Percentiles rank a stretch among this genome's conserved stretches.
These are phyloP conservation scores for Holotrichia oblita DNA, from an alignment of 1,140 invertebrate genomes.

Conservation along the genomic window DNA sequence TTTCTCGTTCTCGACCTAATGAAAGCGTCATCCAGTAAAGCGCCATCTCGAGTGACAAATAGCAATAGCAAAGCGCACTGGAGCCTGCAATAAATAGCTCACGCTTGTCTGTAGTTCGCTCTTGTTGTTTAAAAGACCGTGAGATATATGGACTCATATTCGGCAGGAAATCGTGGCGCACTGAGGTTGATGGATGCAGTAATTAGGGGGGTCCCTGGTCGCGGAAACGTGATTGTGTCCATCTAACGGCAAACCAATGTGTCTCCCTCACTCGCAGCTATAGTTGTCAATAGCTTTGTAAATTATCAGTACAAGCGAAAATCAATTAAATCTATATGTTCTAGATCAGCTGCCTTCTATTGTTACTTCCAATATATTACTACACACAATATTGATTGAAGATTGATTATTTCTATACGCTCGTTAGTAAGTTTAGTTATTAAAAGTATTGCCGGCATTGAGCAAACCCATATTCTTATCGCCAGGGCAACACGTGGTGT, in stretches of 20 bases:
- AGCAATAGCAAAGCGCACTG: constrained; percentile 41
- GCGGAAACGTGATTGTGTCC: constrained; percentile 38
- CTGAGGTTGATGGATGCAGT: constrained; percentile 45
- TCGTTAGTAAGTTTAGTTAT: too few species aligned
- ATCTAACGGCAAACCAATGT: constrained; percentile 38
- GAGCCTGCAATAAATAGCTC: constrained; percentile 42
- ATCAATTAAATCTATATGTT: too few species aligned
- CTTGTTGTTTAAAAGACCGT: constrained; percentile 43
- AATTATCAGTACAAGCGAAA: not conserved
- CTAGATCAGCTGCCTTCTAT: too few species aligned
- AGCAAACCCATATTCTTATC: too few species aligned
- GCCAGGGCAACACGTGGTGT: too few species aligned
- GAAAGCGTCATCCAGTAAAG: constrained; percentile 37
- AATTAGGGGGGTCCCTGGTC: constrained; percentile 41
- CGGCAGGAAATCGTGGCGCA: constrained; percentile 33
- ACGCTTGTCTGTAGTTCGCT: constrained; percentile 18
- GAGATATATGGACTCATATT: constrained; percentile 48
- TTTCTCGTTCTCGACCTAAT: constrained; percentile 25
- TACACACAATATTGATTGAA: too few species aligned
- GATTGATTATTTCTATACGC: too few species aligned
- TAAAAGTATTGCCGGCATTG: too few species aligned
- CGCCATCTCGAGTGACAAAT: constrained; percentile 40
- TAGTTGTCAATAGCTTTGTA: constrained; percentile 20
- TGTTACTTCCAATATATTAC: too few species aligned
- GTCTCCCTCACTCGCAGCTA: constrained; percentile 28